A percentile compares a stretch with the other conserved stretches of the same genome.
Evolutionary conservation across 1,140 invertebrate species (phyloP).

Genomic region (Listronotus bonariensis): DNA sequence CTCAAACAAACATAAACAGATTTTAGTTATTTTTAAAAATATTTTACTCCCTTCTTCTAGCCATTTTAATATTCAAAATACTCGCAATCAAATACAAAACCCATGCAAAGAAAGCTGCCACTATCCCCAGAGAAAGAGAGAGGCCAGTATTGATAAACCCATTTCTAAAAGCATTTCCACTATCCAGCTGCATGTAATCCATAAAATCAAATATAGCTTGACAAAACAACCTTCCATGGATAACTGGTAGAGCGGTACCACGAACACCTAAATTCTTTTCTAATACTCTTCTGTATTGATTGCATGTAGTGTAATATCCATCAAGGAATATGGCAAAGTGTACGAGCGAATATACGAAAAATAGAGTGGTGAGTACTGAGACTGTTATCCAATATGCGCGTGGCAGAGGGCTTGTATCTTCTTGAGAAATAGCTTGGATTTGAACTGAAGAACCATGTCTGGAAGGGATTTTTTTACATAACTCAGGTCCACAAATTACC

Average conservation of each 20-base stretch:
- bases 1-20: not conserved
- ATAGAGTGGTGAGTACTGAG: slow-evolving; percentile 54
- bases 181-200: slow-evolving; percentile 64
- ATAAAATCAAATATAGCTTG: slow-evolving; percentile 64
- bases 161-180: slow-evolving; percentile 54
- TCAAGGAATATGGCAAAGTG: slow-evolving; percentile 59
- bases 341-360: slow-evolving; percentile 57
- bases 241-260: slow-evolving; percentile 57
- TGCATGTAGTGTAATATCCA: slow-evolving; percentile 62
- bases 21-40: slow-evolving; percentile 5
- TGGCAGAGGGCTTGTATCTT: slow-evolving; percentile 51
- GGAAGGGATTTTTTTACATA: too few species aligned
- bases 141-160: slow-evolving; percentile 60
- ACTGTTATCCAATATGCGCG: slow-evolving; percentile 58
- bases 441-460: slow-evolving; percentile 54
- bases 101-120: slow-evolving; percentile 57
- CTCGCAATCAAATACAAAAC: slow-evolving; percentile 53
- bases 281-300: slow-evolving; percentile 58
- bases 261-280: slow-evolving; percentile 55
- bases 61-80: slow-evolving; percentile 56
- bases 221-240: slow-evolving; percentile 61
- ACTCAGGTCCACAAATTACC: too few species aligned
- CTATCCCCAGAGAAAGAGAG: slow-evolving; percentile 58
- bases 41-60: slow-evolving; percentile 36
- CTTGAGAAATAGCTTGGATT: slow-evolving; percentile 54